Evolutionary conservation across 2,113 vertebrate genomes (phyloP).

Genomic region (Entosphenus tridentatus): DNA sequence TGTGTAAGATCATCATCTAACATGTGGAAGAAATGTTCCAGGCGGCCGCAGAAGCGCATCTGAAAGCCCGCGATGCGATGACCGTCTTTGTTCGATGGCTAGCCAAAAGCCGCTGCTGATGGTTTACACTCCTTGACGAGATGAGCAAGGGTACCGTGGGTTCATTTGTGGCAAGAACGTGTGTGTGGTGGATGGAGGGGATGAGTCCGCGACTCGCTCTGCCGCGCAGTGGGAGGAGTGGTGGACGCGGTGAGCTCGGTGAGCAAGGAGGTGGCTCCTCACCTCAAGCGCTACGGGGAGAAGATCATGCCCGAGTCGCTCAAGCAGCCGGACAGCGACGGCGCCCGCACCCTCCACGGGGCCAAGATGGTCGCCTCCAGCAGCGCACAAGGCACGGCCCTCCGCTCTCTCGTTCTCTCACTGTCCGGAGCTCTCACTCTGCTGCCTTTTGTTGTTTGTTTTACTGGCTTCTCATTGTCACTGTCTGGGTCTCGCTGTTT

Average conservation of each 20-base stretch:
- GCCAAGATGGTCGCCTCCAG: conserved; percentile 88
- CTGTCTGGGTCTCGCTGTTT: neutral
- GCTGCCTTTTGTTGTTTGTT: no score
- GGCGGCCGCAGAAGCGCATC: no score
- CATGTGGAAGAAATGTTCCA: neutral
- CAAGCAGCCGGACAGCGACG: conserved; percentile 59
- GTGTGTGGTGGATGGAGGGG: neutral
- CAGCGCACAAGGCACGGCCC: conserved; percentile 56
- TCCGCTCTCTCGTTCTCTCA: conserved; percentile 10
- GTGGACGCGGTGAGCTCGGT: conserved; percentile 53
- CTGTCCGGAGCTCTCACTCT: neutral
- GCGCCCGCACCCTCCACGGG: conserved; percentile 62
- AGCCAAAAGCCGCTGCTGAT: neutral
- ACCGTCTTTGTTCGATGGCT: no score
- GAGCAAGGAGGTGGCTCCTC: conserved; percentile 66
- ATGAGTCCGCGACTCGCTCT: neutral
- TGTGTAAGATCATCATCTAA: neutral
- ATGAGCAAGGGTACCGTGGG: neutral
- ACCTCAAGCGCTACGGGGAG: conserved; percentile 70
- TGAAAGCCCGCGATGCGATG: no score
- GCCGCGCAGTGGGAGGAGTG: conserved; percentile 55
- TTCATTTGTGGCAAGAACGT: neutral
- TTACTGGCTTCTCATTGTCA: neutral
- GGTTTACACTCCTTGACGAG: neutral
- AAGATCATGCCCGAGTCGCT: conserved; percentile 88